Percentiles rank a stretch among this genome's conserved stretches.
Evolutionary conservation across 2,888 invertebrate species (phyloP).

Genomic region (Cacoxenus indagator): DNA sequence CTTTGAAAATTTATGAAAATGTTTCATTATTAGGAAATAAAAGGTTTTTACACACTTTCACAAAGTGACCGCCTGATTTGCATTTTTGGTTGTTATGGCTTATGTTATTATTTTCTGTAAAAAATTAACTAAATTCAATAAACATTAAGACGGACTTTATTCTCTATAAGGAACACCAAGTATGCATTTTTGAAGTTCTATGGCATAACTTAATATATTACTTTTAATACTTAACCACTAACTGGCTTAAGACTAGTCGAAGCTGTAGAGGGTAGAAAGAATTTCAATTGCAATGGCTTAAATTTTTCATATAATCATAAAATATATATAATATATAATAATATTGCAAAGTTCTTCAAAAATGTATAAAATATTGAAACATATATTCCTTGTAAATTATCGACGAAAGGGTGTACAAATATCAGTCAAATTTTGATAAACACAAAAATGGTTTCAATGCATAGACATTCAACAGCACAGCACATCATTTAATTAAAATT

Average conservation of each 20-base stretch:
- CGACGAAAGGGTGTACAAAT: no score
- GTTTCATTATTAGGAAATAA: background rate
- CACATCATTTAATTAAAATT: no score
- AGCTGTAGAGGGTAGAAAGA: slow-evolving; percentile 24
- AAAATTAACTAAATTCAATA: slow-evolving; percentile 50
- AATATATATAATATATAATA: background rate
- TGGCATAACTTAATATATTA: slow-evolving; percentile 9
- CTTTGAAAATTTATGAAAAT: background rate
- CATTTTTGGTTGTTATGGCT: slow-evolving; percentile 19
- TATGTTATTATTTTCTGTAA: slow-evolving; percentile 18
- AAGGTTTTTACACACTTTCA: slow-evolving; percentile 13
- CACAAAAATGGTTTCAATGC: no score
- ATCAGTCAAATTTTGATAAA: no score
- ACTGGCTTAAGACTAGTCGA: slow-evolving; percentile 17
- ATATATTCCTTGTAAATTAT: no score
- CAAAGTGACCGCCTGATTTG: background rate
- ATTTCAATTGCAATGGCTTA: background rate
- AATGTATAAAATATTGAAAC: no score
- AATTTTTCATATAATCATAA: background rate
- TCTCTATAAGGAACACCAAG: slow-evolving; percentile 64
- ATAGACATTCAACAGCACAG: no score
- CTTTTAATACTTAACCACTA: slow-evolving; percentile 25
- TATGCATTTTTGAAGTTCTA: slow-evolving; percentile 26
- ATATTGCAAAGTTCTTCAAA: slow-evolving; percentile 51
- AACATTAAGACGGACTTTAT: slow-evolving; percentile 62